Evolutionary conservation across 2,888 invertebrate genomes (phyloP).

Genomic region (Cheiracanthium punctorium): DNA sequence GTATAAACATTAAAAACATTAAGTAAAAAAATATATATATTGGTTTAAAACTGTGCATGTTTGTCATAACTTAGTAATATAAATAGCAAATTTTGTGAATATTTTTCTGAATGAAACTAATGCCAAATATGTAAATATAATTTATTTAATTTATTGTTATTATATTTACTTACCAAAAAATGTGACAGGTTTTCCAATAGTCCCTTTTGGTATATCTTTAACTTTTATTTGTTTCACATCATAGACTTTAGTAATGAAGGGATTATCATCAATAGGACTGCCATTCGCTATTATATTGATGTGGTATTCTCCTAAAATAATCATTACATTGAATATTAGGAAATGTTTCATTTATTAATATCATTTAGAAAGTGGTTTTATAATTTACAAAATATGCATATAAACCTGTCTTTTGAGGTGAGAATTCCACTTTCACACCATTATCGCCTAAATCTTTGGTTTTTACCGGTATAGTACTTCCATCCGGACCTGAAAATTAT

Average conservation of each 20-base stretch:
- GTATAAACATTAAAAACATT: no score
- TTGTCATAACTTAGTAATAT: no score
- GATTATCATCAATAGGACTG: constrained; percentile 89
- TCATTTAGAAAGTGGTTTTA: background rate
- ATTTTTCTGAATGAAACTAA: no score
- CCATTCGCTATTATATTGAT: constrained; percentile 88
- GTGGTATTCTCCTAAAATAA: constrained; percentile 86
- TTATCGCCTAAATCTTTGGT: constrained; percentile 89
- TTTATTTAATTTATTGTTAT: no score
- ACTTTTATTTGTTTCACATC: constrained; percentile 95
- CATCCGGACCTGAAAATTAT: constrained; percentile 92
- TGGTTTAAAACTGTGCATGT: no score
- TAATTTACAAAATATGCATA: background rate
- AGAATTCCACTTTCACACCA: constrained; percentile 92
- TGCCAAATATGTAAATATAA: background rate
- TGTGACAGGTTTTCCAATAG: constrained; percentile 89
- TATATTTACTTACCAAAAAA: constrained; percentile 86
- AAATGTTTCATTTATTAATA: background rate
- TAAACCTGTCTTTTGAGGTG: constrained; percentile 85
- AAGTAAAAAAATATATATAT: no score
- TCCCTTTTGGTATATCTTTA: constrained; percentile 90
- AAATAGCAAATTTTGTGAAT: no score
- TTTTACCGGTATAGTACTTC: constrained; percentile 91
- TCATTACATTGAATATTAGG: background rate
- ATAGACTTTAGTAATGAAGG: constrained; percentile 95